Percentiles rank a stretch among this genome's conserved stretches.
Evolutionary conservation across 2,888 invertebrate species (phyloP).

Genomic region (Epirrhoe alternata): DNA sequence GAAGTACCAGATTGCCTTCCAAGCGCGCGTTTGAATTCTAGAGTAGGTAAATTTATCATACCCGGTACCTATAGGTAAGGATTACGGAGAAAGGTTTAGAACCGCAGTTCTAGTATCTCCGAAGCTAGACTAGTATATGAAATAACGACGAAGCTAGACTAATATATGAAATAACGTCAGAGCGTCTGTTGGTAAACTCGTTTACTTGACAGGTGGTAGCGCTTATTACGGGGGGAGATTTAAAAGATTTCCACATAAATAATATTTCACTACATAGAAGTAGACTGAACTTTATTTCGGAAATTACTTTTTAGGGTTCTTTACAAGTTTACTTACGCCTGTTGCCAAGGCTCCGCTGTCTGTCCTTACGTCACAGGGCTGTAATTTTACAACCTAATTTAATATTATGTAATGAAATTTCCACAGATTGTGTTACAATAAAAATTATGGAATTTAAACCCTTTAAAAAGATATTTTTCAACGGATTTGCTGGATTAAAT

Average conservation of each 20-base stretch:
- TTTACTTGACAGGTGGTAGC: conserved; percentile 34
- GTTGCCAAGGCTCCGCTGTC: too few relatives aligned
- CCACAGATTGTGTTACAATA: too few relatives aligned
- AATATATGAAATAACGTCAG: conserved; percentile 29
- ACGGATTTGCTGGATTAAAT: too few relatives aligned
- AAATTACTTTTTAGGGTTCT: background rate
- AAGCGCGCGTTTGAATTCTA: background rate
- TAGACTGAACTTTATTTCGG: conserved; percentile 11
- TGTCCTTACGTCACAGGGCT: too few relatives aligned
- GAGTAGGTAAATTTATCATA: background rate
- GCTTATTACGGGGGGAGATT: conserved; percentile 29
- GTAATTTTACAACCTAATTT: too few relatives aligned
- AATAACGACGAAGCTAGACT: conserved; percentile 25
- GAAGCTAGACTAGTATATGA: conserved; percentile 24
- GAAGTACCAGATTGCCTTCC: too few relatives aligned
- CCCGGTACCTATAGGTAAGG: background rate
- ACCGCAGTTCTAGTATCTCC: conserved; percentile 15
- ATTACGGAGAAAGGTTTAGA: conserved; percentile 6
- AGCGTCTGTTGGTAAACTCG: conserved; percentile 33
- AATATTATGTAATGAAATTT: too few relatives aligned
- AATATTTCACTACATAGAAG: background rate
- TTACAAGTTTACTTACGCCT: too few relatives aligned
- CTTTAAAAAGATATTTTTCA: too few relatives aligned
- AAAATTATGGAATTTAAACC: too few relatives aligned
- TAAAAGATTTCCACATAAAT: conserved; percentile 24